A percentile compares a stretch with the other conserved stretches of the same genome.
Evolutionary conservation across 2,888 invertebrate species (phyloP).

Genomic region (Cyrtodaria siliqua): DNA sequence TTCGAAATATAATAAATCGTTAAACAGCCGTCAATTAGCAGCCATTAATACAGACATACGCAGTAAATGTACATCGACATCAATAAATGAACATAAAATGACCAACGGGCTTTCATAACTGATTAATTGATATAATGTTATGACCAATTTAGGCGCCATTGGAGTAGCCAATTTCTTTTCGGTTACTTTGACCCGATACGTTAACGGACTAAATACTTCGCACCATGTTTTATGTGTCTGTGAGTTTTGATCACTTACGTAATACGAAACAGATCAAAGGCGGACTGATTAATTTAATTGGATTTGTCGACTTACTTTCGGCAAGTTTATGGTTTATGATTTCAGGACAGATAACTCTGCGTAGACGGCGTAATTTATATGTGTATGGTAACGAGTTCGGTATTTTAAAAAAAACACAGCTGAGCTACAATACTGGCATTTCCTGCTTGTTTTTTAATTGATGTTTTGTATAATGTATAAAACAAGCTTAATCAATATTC

Average conservation of each 20-base stretch:
- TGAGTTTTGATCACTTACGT: conserved; percentile 6
- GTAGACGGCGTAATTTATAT: too few species aligned
- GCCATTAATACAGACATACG: background rate
- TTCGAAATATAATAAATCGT: too few species aligned
- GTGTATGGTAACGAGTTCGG: too few species aligned
- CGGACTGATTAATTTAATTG: too few species aligned
- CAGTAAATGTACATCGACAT: background rate
- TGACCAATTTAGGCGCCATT: conserved; percentile 39
- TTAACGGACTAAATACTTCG: conserved; percentile 6
- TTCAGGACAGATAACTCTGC: too few species aligned
- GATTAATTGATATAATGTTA: conserved; percentile 56
- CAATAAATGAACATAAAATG: conserved; percentile 32
- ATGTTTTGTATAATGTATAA: too few species aligned
- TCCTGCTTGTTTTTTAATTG: too few species aligned
- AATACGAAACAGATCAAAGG: background rate
- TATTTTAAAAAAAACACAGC: too few species aligned
- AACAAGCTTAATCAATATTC: too few species aligned
- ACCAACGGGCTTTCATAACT: conserved; percentile 34
- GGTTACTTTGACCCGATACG: conserved; percentile 7
- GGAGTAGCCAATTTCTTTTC: conserved; percentile 30
- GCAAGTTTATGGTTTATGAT: too few species aligned
- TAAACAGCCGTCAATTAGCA: conserved; percentile 5
- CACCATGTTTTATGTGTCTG: conserved; percentile 24
- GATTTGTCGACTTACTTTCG: too few species aligned
- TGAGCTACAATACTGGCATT: too few species aligned